Evolutionary conservation across 2,888 invertebrate species (phyloP).

Genomic region (Melieria crassipennis): DNA sequence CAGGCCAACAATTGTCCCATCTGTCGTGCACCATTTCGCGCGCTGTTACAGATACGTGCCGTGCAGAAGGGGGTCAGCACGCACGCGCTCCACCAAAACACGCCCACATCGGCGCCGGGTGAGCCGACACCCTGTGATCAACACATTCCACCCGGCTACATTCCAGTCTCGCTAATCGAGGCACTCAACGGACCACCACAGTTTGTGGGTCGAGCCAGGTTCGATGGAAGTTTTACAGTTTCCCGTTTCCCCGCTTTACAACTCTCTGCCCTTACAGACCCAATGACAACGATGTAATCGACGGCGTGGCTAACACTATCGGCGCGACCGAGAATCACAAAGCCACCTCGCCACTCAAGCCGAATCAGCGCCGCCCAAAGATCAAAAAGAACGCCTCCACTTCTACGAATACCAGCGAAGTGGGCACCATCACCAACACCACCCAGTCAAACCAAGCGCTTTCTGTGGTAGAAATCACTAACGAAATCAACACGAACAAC

Average conservation of each 20-base stretch:
- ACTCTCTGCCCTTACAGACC: neutral
- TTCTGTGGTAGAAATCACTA: constrained; percentile 39
- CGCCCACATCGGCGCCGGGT: constrained; percentile 70
- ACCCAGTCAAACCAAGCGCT: constrained; percentile 27
- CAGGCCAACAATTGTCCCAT: constrained; percentile 99
- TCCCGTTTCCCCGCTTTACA: neutral
- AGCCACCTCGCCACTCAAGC: constrained; percentile 59
- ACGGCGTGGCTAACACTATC: constrained; percentile 70
- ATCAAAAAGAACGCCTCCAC: constrained; percentile 59
- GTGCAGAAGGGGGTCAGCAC: constrained; percentile 76
- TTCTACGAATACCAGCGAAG: constrained; percentile 54
- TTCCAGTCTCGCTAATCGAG: constrained; percentile 93
- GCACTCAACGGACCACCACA: constrained; percentile 90
- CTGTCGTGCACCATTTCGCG: constrained; percentile 97
- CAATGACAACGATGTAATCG: constrained; percentile 42
- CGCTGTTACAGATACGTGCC: constrained; percentile 93
- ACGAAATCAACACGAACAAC: constrained; percentile 43
- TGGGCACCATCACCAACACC: constrained; percentile 49
- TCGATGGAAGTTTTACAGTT: neutral
- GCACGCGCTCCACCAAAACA: constrained; percentile 64
- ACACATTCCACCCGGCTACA: constrained; percentile 90
- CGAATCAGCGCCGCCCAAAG: constrained; percentile 58
- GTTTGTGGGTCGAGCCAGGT: constrained; percentile 47
- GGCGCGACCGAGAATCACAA: constrained; percentile 62
- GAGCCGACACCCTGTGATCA: constrained; percentile 62